These are phyloP conservation scores for Linnaemya tessellans DNA, from an alignment of 2,888 invertebrate species.

Conservation along the genomic window DNA sequence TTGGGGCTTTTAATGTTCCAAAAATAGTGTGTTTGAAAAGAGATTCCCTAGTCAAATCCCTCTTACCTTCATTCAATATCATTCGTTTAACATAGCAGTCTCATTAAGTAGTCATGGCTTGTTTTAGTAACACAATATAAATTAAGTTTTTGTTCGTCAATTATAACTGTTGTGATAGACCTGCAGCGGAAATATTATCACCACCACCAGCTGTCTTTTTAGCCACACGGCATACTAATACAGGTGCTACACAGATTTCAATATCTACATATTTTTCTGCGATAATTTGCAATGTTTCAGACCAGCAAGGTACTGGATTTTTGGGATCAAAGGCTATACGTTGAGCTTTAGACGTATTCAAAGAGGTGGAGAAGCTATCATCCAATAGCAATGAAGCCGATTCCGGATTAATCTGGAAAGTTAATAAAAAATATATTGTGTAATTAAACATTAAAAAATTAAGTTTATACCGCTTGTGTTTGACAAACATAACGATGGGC, in stretches of 20 bases:
- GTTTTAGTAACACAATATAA: constrained; percentile 28
- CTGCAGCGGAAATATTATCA: constrained; percentile 94
- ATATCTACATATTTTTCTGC: constrained; percentile 75
- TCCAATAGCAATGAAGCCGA: constrained; percentile 87
- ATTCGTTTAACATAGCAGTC: constrained; percentile 45
- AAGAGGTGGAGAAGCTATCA: constrained; percentile 91
- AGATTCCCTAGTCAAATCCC: constrained; percentile 18
- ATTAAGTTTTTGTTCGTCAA: constrained; percentile 3
- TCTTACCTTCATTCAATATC: constrained; percentile 1
- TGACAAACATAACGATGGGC: constrained; percentile 93
- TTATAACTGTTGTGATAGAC: constrained; percentile 88
- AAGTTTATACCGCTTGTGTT: constrained; percentile 84
- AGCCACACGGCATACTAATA: constrained; percentile 91
- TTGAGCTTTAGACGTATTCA: constrained; percentile 83
- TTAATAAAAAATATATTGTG: neutral
- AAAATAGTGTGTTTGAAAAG: constrained; percentile 28
- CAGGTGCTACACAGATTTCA: constrained; percentile 92
- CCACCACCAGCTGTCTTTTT: constrained; percentile 93
- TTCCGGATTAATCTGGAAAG: constrained; percentile 82
- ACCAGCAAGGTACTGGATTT: constrained; percentile 92
- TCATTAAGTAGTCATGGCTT: constrained; percentile 65
- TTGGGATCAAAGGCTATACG: constrained; percentile 87
- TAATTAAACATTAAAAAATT: neutral
- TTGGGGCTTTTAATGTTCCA: constrained; percentile 8
- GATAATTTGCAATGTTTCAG: constrained; percentile 84